Evolutionary conservation across 2,113 vertebrate species (phyloP).

Genomic region (Diadophis punctatus): DNA sequence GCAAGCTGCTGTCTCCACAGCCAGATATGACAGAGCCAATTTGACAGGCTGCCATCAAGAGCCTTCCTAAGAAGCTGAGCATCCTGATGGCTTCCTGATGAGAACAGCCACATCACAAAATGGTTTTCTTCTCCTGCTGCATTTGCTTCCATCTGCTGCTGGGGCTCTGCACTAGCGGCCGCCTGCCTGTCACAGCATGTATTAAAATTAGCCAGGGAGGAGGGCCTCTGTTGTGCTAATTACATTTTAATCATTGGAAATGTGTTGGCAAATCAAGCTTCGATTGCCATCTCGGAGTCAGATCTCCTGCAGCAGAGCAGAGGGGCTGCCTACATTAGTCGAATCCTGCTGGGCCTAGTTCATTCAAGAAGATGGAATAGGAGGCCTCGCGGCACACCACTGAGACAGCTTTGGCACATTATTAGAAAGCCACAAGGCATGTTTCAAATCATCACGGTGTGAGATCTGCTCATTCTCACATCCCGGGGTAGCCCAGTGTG

Average conservation of each 20-base stretch:
- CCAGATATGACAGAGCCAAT: constrained; percentile 89
- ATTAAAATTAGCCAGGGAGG: constrained; percentile 99
- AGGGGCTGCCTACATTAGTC: constrained; percentile 77
- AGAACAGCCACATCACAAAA: constrained; percentile 95
- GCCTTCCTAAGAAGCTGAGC: constrained; percentile 82
- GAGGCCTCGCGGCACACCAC: constrained; percentile 84
- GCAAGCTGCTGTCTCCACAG: constrained; percentile 83
- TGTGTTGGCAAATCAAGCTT: constrained; percentile 99
- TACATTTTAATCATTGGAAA: constrained; percentile 99
- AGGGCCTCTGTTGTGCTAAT: constrained; percentile 99
- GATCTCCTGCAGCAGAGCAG: constrained; percentile 88
- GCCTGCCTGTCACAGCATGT: constrained; percentile 99
- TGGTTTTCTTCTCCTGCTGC: constrained; percentile 92
- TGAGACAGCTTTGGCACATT: constrained; percentile 85
- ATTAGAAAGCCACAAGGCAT: constrained; percentile 87
- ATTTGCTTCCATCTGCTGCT: constrained; percentile 98
- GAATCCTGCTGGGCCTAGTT: constrained; percentile 77
- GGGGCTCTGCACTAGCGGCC: constrained; percentile 89
- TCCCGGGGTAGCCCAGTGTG: constrained; percentile 79
- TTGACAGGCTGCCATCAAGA: constrained; percentile 89
- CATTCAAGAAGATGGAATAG: constrained; percentile 82
- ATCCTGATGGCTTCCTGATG: constrained; percentile 98
- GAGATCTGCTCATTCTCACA: constrained; percentile 84
- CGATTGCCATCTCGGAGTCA: constrained; percentile 97
- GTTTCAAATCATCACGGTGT: constrained; percentile 82